Evolutionary conservation across 1,140 invertebrate species (phyloP), one percentile per base, ranked within the genome.

Genomic region (Polyergus mexicanus): DNA sequence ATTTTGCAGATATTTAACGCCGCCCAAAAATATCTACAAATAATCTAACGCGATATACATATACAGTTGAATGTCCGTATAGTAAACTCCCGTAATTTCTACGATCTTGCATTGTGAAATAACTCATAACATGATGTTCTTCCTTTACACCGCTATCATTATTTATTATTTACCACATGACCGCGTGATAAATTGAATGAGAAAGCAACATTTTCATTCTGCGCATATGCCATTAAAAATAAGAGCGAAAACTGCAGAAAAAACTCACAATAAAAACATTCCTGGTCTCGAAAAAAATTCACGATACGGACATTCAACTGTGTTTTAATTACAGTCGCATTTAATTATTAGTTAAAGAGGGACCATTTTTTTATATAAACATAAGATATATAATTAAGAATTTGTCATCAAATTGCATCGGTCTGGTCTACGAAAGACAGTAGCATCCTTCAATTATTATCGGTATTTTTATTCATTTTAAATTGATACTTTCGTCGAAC

Each of bases 401-500:
- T 35, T 60, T 22, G 54, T 25, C 35, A 38, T 76, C 16, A 76
- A 76, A 41, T 41, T 76, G 74, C 56, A 25, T 60, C 54, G 22
- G 3, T 62, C 54, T 62, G 58, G 7, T 77, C 58, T 44, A 65
- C 58, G 63, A 77, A 77, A 77, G 16, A 47, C 25, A 75, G 16
- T 75, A 75, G 13, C 19, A 62, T 44, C 16, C 35, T 76, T 62
- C 11, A 60, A 41, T 22, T 60, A 22, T 54, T n/a, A 41, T 38
- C 32, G 19, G 19, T 25, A 63, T 65, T 65, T 28, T 28, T 41
- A 76, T 62, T 76, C 51, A n/a, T 25, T 19, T 77, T 13, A 77
- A 77, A 10, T 77, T 38, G 25, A 47, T 63, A 63, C 28, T 44
- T 77, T 77, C n/a, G 60, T 77, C 75, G 32, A 60, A n/a, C 35